phyloP scores from a whole-genome alignment of 2,113 vertebrate genomes.

The Labeo rohita region DNA sequence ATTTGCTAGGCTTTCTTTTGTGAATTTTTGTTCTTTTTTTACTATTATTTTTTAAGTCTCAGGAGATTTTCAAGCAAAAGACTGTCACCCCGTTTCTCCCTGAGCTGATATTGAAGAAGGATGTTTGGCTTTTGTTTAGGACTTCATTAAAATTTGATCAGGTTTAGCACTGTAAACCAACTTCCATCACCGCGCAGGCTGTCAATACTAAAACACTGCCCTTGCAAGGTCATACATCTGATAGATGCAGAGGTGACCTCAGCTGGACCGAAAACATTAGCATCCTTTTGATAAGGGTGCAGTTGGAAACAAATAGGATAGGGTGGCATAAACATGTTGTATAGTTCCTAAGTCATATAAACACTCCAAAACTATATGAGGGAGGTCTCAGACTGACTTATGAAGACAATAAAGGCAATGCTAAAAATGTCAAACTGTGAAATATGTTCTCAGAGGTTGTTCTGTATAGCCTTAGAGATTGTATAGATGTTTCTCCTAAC shows the following conservation, averaged over 20 bases:
- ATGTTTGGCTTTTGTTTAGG: not conserved
- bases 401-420: not conserved
- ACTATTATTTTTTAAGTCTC: not conserved
- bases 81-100: not conserved
- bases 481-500: not conserved
- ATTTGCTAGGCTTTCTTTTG: conserved; percentile 6
- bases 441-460: not conserved
- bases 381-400: not conserved
- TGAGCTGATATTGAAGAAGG: not conserved
- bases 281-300: not conserved
- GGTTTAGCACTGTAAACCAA: not conserved
- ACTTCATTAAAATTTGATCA: not conserved
- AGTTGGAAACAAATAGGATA: not conserved
- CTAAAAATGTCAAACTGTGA: not conserved
- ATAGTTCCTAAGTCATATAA: not conserved
- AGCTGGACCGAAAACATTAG: not conserved
- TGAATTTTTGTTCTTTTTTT: not conserved
- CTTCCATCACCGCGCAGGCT: not conserved
- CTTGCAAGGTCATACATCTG: not conserved
- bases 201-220: not conserved
- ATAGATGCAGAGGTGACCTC: not conserved
- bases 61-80: not conserved
- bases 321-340: not conserved
- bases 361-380: not conserved
- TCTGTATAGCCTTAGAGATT: not conserved